Percentiles rank a stretch among this genome's conserved stretches.
Conservation (phyloP, 2,888 invertebrate genomes). For the Callinectes sapidus region DNA sequence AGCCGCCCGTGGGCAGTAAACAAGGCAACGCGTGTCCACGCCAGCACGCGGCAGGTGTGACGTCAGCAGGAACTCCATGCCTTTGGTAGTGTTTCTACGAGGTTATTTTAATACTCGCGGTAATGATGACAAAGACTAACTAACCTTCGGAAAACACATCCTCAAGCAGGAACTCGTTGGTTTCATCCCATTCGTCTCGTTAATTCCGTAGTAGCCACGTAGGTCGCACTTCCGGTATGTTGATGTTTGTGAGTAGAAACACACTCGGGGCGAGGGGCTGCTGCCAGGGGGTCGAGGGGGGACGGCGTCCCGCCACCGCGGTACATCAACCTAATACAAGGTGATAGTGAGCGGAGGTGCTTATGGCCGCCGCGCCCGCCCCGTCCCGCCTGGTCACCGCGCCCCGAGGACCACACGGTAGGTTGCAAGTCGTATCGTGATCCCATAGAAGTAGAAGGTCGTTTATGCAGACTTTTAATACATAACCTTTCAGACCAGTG, state of each 20-base stretch:
- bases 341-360: not conserved
- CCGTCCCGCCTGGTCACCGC: not conserved
- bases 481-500: slow-evolving; percentile 27
- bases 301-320: not conserved
- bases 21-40: slow-evolving; percentile 20
- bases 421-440: slow-evolving; percentile 43
- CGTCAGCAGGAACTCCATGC: slow-evolving; percentile 50
- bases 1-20: slow-evolving; percentile 12
- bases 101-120: slow-evolving; percentile 56
- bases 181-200: slow-evolving; percentile 25
- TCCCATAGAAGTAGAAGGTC: slow-evolving; percentile 29
- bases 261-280: slow-evolving; percentile 39
- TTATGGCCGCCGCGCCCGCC: not conserved
- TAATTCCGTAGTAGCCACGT: slow-evolving; percentile 39
- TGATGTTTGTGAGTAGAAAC: slow-evolving; percentile 64
- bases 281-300: not conserved
- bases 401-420: slow-evolving; percentile 32
- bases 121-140: slow-evolving; percentile 43
- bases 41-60: slow-evolving; percentile 50
- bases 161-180: slow-evolving; percentile 50
- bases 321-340: not conserved
- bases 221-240: slow-evolving; percentile 52
- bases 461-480: slow-evolving; percentile 20
- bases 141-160: slow-evolving; percentile 58
- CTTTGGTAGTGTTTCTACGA: slow-evolving; percentile 61